Conservation (phyloP, 2,797 vertebrate genomes). For the Mallotus villosus region DNA sequence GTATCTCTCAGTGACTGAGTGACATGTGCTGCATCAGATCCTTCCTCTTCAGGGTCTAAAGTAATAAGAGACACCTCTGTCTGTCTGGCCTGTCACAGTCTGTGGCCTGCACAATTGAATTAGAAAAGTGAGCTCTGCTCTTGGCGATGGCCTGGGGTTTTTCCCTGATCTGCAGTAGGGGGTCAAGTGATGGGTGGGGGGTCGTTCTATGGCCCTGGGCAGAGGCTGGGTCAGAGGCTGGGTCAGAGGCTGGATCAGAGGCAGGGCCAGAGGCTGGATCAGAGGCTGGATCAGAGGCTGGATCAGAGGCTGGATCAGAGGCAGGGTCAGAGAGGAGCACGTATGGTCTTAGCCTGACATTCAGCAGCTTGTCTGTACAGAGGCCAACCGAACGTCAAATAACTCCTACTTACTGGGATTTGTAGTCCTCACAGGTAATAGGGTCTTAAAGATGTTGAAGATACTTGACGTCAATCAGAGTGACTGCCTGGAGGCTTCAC, state of each 20-base stretch:
- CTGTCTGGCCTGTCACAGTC: slow-evolving; percentile 22
- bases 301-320: no score
- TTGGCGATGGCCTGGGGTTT: slow-evolving; percentile 36
- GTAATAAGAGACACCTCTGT: slow-evolving; percentile 39
- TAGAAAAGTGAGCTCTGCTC: slow-evolving; percentile 45
- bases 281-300: background rate
- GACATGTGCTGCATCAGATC: background rate
- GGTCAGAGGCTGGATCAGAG: slow-evolving; percentile 13
- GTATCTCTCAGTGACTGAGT: background rate
- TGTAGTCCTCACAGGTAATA: background rate
- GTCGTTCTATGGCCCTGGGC: slow-evolving; percentile 19
- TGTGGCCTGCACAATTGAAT: slow-evolving; percentile 49
- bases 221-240: slow-evolving; percentile 22
- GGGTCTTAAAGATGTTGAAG: background rate
- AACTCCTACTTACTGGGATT: slow-evolving; percentile 12
- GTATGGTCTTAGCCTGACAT: slow-evolving; percentile 36
- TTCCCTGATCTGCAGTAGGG: slow-evolving; percentile 51
- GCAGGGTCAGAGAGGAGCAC: slow-evolving; percentile 38
- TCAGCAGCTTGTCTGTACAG: slow-evolving; percentile 24
- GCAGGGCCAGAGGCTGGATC: slow-evolving; percentile 41
- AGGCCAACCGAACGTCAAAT: slow-evolving; percentile 11
- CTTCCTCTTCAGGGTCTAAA: slow-evolving; percentile 29
- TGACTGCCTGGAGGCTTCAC: background rate
- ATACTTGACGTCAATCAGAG: background rate
- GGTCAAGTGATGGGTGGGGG: slow-evolving; percentile 46